Base-by-base conservation (phyloP, 2,113 vertebrate species). In the Gulo gulo region DNA sequence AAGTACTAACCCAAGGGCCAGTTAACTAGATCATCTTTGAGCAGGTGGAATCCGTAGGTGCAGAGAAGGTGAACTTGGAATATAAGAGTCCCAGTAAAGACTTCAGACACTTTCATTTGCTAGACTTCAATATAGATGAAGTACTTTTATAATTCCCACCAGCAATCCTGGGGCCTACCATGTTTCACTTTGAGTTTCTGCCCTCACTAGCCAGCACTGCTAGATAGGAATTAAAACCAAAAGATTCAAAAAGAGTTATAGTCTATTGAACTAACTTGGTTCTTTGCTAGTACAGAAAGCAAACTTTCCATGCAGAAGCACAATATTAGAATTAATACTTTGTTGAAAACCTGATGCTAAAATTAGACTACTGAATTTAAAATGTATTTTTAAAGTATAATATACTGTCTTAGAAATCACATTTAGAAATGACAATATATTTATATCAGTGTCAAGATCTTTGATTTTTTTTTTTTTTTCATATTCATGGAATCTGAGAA, bases 321-420 rank as follows among this genome's bases (percentile, higher is more conserved):
- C 24, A 73, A 18, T 82, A 69, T 87, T 82, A 82, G 39, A 76
- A 87, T 67, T 71, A 76, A 93, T 52, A 88, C 16, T 23, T 76
- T 89, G 39, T 87, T 95, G 83, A 92, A 76, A 80, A 90, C 42
- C 36, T 91, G 42, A 82, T 73, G 59, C 50, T 87, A 57, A 86
- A 84, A 86, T n/a, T 36, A 87, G n/a, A 57, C 57, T 47, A 47
- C 36, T 42, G 76, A 90, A 57, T 94, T 59, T 80, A 96, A 94
- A 94, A 89, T 94, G 36, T 16, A 31, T 88, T 88, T 84, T 91
- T 80, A 42, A 96, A 84, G 8, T 63, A 79, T 12, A 47, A n/a
- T n/a, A 23, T 42, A 73, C 55, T 86, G 10, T 39, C 31, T 45
- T 83, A 88, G 24, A 36, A 95, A 57, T 80, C 71, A 80, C 7